These are phyloP conservation scores for Botia kubotai DNA, from an alignment of 2,797 vertebrate species.

Conservation along the genomic window DNA sequence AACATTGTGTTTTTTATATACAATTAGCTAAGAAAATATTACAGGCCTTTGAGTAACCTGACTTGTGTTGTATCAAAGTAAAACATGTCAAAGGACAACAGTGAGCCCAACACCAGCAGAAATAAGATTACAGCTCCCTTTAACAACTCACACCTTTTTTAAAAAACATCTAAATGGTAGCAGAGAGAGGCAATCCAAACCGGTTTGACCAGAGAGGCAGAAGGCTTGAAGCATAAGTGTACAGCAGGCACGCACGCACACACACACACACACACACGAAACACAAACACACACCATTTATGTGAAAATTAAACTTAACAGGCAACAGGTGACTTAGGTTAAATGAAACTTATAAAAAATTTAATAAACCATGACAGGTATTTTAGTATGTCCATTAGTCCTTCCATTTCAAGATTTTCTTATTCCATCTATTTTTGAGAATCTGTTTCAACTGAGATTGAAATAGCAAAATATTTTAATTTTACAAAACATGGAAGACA, in stretches of 20 bases:
- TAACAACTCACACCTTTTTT: slow-evolving; percentile 40
- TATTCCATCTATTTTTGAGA: not conserved
- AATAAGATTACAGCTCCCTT: slow-evolving; percentile 37
- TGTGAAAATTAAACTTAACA: slow-evolving; percentile 51
- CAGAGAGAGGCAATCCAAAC: slow-evolving; percentile 57
- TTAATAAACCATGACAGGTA: not conserved
- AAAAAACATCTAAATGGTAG: slow-evolving; percentile 55
- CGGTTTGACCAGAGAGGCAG: slow-evolving; percentile 63
- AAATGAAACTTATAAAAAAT: slow-evolving; percentile 36
- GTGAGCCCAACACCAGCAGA: slow-evolving; percentile 6
- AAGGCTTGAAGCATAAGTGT: slow-evolving; percentile 52
- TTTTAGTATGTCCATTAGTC: not conserved
- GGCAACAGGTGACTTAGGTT: not conserved
- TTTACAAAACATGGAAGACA: not conserved
- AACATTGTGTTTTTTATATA: not conserved
- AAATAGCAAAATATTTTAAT: not conserved
- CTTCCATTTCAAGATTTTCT: not conserved
- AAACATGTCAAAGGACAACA: not conserved
- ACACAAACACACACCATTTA: slow-evolving; percentile 36
- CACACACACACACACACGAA: slow-evolving; percentile 21
- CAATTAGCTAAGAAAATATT: not conserved
- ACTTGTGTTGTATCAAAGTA: not conserved
- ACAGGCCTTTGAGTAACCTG: not conserved
- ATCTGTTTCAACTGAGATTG: slow-evolving; percentile 8
- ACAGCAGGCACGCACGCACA: slow-evolving; percentile 27